Evolutionary conservation across 2,888 invertebrate species (phyloP), one percentile per base, ranked within the genome.

Genomic region (Exocentrus adspersus): DNA sequence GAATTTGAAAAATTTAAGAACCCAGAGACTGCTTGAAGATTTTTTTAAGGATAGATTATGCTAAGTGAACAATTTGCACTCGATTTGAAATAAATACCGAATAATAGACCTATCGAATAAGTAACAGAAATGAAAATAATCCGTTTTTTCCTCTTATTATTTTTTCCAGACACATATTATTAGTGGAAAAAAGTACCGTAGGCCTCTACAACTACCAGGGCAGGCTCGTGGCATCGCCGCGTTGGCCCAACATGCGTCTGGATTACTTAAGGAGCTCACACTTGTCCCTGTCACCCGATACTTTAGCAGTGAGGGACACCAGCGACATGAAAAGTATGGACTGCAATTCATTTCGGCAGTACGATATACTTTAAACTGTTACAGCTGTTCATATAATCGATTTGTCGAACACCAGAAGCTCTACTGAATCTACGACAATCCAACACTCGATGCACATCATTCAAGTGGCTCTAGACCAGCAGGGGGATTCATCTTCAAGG

Each of bases 201-300:
- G 92, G 93, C 70, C 87, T 98, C 4, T 97, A 97, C 82, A 94
- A 92, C 63, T 99, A 97, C 77, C 96, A 97, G 80, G 98, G 98
- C 0, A 88, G 96, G 48, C 84, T 95, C 42, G 85, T 94, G 19
- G 90, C 94, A 7, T 90, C 92, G 72, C 95, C 97, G 0, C 89
- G 92, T 60, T 94, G 94, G 90, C 89, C 90, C 2, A 92, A 93
- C 45, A 91, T 95, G 82, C 88, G 93, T 64, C 89, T 93, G 1
- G 97, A 97, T 76, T 87, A 89, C 37, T 84, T 98, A 12, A 92
- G 91, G 71, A 84, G 87, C 64, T 88, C 90, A 37, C 90, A 91
- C 6, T 87, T 97, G 10, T 92, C 94, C 0, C 82, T 99, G 37
- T 94, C 95, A 17, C 89, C 92, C 41, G 98, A 99, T 80, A 89